Evolutionary conservation across 2,888 invertebrate genomes (phyloP).

Genomic region (Leucozona laternaria): DNA sequence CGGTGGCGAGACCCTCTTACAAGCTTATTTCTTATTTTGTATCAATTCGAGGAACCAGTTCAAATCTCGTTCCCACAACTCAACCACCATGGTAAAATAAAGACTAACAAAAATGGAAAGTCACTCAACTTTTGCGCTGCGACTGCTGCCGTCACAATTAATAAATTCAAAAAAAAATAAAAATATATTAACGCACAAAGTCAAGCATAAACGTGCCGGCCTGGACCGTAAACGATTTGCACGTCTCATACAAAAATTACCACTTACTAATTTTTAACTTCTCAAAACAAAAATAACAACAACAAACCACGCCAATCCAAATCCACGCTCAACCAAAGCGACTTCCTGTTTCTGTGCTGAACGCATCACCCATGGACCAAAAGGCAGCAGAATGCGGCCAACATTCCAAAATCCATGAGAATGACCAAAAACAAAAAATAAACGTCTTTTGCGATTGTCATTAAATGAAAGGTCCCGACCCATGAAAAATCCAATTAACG

Average conservation of each 20-base stretch:
- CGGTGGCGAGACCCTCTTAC: constrained; percentile 10
- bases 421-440: constrained; percentile 47
- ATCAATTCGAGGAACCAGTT: constrained; percentile 35
- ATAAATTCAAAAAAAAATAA: constrained; percentile 57
- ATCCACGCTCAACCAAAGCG: constrained; percentile 27
- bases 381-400: constrained; percentile 34
- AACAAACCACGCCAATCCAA: constrained; percentile 31
- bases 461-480: constrained; percentile 16
- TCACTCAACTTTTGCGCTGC: constrained; percentile 51
- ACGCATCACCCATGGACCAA: not conserved
- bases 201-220: constrained; percentile 56
- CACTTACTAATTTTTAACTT: constrained; percentile 21
- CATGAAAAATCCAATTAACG: constrained; percentile 49
- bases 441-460: not conserved
- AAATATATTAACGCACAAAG: constrained; percentile 64
- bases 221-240: constrained; percentile 54
- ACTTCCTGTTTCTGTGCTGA: constrained; percentile 67
- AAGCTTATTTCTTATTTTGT: constrained; percentile 10
- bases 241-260: constrained; percentile 30
- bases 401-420: constrained; percentile 62
- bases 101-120: constrained; percentile 59
- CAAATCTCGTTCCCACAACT: not conserved
- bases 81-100: not conserved
- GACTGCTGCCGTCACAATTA: constrained; percentile 65
- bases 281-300: not conserved